Base-by-base conservation (phyloP, 2,888 invertebrate genomes). In the Lasioglossum calceatum region DNA sequence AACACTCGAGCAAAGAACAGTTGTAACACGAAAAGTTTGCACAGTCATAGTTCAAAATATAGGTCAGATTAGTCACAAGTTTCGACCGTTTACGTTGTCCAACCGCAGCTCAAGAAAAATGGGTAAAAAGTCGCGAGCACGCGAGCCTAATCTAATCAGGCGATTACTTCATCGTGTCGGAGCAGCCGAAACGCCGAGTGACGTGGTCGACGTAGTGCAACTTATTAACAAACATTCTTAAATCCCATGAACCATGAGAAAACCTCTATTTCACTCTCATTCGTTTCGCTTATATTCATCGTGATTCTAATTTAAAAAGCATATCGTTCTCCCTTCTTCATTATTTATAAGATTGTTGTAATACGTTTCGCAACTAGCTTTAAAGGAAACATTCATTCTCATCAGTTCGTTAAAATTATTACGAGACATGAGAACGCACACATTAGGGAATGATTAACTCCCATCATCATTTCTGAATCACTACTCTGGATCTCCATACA, bases 41-140 rank as follows among this genome's bases (percentile, higher is more conserved):
- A n/a, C 42, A n/a, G 58, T 1, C 32, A 74, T 58, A 47, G 50
- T 75, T 64, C 7, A 14, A 27, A 83, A 87, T 85, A 61, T 80
- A 82, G 83, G 81, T 89, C 82, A 70, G 44, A 85, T 86, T 80
- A 80, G 72, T 82, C 87, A 80, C 42, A 77, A 80, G 47, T 79
- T 61, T 79, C 77, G 50, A 82, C 19, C 77, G 42, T 84, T 82
- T 71, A 77, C 71, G 50, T 47, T 12, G 12, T 75, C 58, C 73
- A 72, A 76, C 44, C 44, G 75, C 70, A 75, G n/a, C 32, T 10
- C 23, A 50, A 61, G 79, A 79, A 84, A 72, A 71, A 72, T 19
- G 72, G 64, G 32, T 74, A 61, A 82, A 75, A 78, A 83, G 79
- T 85, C 73, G 73, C 32, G 58, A 82, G 72, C 77, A 47, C 50